Base-by-base conservation (phyloP, 30 jellyfish, hydroid and myxozoan species). In the Clytia hemisphaerica region DNA sequence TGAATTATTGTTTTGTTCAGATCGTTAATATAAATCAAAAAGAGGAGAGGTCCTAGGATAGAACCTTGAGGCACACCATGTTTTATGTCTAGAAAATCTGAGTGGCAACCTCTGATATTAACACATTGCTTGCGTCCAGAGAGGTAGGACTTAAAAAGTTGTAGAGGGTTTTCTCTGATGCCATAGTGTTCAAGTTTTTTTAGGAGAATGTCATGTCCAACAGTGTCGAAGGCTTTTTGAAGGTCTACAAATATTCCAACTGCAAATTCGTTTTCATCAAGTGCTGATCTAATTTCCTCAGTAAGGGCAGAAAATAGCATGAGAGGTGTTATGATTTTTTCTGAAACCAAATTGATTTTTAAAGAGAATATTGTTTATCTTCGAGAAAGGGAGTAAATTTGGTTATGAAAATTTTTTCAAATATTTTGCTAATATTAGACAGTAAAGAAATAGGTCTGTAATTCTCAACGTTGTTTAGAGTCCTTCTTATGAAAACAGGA, bases 21-120 rank as follows among this genome's bases (percentile, higher is more conserved):
- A 0, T 57, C 70, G 1, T 57, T 57, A 57, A 2, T 57, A n/a
- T 57, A 57, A 22, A 57, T 0, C 0, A 57, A 22, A n/a, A 57
- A 57, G 16, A 57, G 70, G 3, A 57, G 51, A 9, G 50, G 40
- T 15, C 70, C 70, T 6, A 57, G 48, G 3, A 57, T 57, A 28
- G 70, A 57, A 1, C 70, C 70, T 55, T 55, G 69, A 2, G 69
- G 69, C 14, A 55, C 69, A 3, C 40, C 69, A 55, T 15, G 15
- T 24, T 36, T 55, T 6, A 50, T 50, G 27, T 50, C 14, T 12
- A 51, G 22, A 14, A 31, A 15, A 12, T n/a, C 1, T 51, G 66
- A 51, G 18, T 14, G 28, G 0, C 30, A 22, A 0, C 24, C 31
- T 15, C 9, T 10, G 30, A 7, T 33, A 3, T 5, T 21, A 5